Base-by-base conservation (phyloP, 1,140 invertebrate genomes). In the Calycopis cecrops region DNA sequence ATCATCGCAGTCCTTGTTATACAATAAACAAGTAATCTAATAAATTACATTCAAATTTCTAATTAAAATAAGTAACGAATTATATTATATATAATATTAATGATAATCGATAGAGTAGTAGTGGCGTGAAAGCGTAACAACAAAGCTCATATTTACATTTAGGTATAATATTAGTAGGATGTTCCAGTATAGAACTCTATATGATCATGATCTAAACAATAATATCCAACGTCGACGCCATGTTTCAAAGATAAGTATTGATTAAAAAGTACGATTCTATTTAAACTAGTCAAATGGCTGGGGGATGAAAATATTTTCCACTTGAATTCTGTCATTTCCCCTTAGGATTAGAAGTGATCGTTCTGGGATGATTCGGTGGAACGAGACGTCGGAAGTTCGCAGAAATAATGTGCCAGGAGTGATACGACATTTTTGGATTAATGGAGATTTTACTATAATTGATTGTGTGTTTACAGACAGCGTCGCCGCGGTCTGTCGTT, bases 381-480 rank as follows among this genome's bases (percentile, higher is more conserved):
- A 63, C 57, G 54, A 34, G 11, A 57, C 59, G 65, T 59, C 65
- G 62, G 60, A 60, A 66, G 60, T 51, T 52, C 21, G 21, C 49
- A 53, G 59, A 69, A 79, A 71, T 76, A 79, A 81, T 78, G 68
- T 73, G 48, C 56, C 18, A 47, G 33, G 55, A 42, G 70, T 84
- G 80, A 81, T 76, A 52, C 18, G 57, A 63, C 66, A 52, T 9
- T 72, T 73, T 50, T 51, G 69, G 71, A 76, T 79, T 78, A 75
- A 84, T 81, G 73, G 60, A 34, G 62, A 64, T 58, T 57, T 60
- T 54, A 51, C 48, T 48, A 33, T 75, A 79, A 80, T 78, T 75
- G 77, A 80, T 80, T 79, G 61, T 65, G 67, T 73, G 69, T 68
- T 72, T 68, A 60, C 63, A 67, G 69, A 67, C 63, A 65, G 62